phyloP scores from a whole-genome alignment of 1,140 invertebrate species.

The Gryon sp. region DNA sequence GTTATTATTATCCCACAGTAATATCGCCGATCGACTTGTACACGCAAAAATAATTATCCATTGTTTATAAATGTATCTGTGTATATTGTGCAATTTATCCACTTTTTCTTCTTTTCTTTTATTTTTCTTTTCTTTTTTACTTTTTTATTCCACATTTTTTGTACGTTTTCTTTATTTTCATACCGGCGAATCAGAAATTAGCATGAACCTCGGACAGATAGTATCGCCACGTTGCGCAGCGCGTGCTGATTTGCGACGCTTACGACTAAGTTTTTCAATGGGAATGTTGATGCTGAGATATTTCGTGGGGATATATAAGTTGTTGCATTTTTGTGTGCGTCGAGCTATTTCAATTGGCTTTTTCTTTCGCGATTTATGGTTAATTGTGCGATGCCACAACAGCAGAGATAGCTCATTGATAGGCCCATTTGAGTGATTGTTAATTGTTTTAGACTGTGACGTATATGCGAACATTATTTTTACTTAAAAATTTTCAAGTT shows the following conservation, averaged over 20 bases:
- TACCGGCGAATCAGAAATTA: too few species aligned
- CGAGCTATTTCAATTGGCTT: constrained; percentile 6
- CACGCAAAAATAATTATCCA: constrained; percentile 18
- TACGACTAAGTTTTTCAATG: constrained; percentile 6
- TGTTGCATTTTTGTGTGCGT: neutral
- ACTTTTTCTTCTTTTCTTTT: neutral
- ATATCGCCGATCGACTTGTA: too few species aligned
- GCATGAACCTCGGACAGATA: neutral
- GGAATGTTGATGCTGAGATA: constrained; percentile 10
- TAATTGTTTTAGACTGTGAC: neutral
- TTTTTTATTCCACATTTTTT: too few species aligned
- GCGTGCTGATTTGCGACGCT: neutral
- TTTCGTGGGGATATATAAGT: constrained; percentile 7
- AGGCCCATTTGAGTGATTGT: constrained; percentile 4
- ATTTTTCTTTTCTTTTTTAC: neutral
- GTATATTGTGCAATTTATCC: constrained; percentile 2
- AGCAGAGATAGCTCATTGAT: neutral
- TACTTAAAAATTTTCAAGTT: neutral
- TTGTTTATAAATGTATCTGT: constrained; percentile 16
- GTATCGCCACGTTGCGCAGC: too few species aligned
- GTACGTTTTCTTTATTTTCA: too few species aligned
- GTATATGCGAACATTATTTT: neutral
- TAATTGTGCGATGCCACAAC: neutral
- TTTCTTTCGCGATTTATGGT: constrained; percentile 12
- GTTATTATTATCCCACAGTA: neutral